Base-by-base conservation (phyloP, 2,113 vertebrate genomes). In the Prunella fulvescens region DNA sequence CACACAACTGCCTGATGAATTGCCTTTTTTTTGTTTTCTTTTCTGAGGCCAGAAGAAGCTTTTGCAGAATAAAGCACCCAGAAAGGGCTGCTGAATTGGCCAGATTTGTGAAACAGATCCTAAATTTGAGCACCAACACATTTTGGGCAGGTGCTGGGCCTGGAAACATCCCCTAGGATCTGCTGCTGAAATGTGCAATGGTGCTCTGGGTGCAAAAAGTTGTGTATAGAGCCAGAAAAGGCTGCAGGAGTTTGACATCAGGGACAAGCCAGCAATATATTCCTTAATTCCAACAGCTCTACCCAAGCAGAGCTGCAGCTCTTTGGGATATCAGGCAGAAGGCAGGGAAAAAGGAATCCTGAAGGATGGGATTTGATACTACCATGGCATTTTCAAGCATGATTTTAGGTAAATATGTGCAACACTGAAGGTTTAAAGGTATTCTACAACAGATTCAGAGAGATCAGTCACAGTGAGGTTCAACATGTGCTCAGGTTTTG, bases 141-240 rank as follows among this genome's bases (percentile, higher is more conserved):
- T 6, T 25, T 58, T 37, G 17, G 73, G 24, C 88, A 95, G 85
- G 78, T 61, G 86, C 82, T 85, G 72, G n/a, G 93, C 69, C 57
- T 79, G 50, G 33, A 69, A 90, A 91, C 19, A 10, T 15, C 25
- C 22, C 20, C n/a, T 22, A 19, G 57, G 74, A 62, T n/a, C 26
- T 45, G 45, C 53, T 72, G 76, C 7, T 70, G 76, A 45, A 72
- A 73, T 65, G 7, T 2, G 50, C 8, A 71, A 40, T 44, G 61
- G 42, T 4, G 33, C 66, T 64, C 23, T 11, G 48, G 45, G 33
- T 25, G 45, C 31, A 33, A 37, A 50, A 40, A 26, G 5, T 29
- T 10, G 2, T 0, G n/a, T 3, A 15, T 0, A 39, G 17, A 42
- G 78, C 28, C 89, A 89, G 72, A 18, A 71, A 57, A 79, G 40